A percentile compares a stretch with the other conserved stretches of the same genome.
Evolutionary conservation across 2,113 vertebrate genomes (phyloP).

Genomic region (Poicephalus meyeri): DNA sequence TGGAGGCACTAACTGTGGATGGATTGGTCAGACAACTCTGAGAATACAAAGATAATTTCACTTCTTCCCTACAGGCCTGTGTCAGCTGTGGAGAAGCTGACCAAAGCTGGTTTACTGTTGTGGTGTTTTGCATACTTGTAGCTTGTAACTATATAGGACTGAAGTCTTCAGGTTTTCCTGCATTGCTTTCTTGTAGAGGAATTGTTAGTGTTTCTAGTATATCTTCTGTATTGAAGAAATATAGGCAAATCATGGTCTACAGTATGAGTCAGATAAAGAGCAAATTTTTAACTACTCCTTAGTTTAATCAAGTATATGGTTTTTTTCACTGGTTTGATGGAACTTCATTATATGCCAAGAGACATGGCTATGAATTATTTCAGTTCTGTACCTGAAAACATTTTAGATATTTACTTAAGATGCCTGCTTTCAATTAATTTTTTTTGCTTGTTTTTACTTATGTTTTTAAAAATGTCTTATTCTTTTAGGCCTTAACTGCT

Average conservation of each 20-base stretch:
- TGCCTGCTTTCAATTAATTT: no score
- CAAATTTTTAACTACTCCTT: no score
- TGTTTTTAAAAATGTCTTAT: no score
- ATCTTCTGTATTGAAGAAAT: neutral
- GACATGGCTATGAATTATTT: no score
- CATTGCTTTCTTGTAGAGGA: neutral
- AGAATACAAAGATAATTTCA: neutral
- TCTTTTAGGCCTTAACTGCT: neutral
- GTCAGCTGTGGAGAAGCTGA: neutral
- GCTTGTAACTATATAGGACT: neutral
- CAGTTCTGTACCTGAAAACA: no score
- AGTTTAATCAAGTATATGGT: no score
- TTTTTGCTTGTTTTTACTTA: no score
- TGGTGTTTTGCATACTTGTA: neutral
- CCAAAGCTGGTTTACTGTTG: neutral
- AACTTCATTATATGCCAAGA: no score
- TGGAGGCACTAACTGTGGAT: neutral
- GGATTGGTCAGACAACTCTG: neutral
- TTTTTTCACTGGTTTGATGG: no score
- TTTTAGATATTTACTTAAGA: no score
- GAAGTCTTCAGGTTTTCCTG: neutral
- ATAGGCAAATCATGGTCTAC: neutral
- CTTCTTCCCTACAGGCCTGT: neutral
- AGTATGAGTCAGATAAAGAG: neutral
- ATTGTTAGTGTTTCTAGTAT: neutral